These are phyloP conservation scores for Hydropsyche tenuis DNA, from an alignment of 1,140 invertebrate species.

Conservation along the genomic window DNA sequence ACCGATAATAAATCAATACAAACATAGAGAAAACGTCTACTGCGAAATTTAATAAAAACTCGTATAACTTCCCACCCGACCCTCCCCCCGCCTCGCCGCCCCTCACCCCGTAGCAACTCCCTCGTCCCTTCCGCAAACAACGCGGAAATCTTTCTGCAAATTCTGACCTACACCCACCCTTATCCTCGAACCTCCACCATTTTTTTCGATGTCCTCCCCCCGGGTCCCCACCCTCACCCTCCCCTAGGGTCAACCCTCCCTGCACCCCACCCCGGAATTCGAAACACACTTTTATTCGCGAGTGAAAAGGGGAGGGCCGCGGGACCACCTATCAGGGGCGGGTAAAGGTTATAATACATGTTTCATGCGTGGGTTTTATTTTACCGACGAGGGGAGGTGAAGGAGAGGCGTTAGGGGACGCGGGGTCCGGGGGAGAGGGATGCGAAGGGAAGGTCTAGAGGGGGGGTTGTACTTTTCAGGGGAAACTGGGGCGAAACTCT, in stretches of 20 bases:
- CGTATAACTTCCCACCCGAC: slow-evolving; percentile 28
- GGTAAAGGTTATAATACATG: slow-evolving; percentile 46
- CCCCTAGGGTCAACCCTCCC: slow-evolving; percentile 17
- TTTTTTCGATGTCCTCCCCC: slow-evolving; percentile 28
- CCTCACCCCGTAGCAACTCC: slow-evolving; percentile 27
- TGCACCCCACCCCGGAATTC: slow-evolving; percentile 37
- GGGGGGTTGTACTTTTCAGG: slow-evolving; percentile 16
- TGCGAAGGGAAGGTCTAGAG: no score
- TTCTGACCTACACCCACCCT: slow-evolving; percentile 29
- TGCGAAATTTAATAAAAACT: slow-evolving; percentile 50
- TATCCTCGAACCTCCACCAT: slow-evolving; percentile 27
- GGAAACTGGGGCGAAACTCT: slow-evolving; percentile 38
- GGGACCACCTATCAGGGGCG: slow-evolving; percentile 39
- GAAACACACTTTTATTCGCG: slow-evolving; percentile 51
- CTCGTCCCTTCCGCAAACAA: slow-evolving; percentile 45
- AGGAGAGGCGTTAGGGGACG: slow-evolving; percentile 20
- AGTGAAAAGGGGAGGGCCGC: slow-evolving; percentile 43
- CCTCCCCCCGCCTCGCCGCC: neutral
- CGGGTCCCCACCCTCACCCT: slow-evolving; percentile 29
- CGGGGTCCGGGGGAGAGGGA: neutral
- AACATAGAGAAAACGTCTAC: slow-evolving; percentile 45
- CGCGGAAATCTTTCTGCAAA: slow-evolving; percentile 46
- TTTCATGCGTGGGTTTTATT: slow-evolving; percentile 40
- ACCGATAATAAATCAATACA: slow-evolving; percentile 38
- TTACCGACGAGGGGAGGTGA: slow-evolving; percentile 26